phyloP scores from a whole-genome alignment of 2,797 vertebrate genomes.

The Rousettus madagascariensis region DNA sequence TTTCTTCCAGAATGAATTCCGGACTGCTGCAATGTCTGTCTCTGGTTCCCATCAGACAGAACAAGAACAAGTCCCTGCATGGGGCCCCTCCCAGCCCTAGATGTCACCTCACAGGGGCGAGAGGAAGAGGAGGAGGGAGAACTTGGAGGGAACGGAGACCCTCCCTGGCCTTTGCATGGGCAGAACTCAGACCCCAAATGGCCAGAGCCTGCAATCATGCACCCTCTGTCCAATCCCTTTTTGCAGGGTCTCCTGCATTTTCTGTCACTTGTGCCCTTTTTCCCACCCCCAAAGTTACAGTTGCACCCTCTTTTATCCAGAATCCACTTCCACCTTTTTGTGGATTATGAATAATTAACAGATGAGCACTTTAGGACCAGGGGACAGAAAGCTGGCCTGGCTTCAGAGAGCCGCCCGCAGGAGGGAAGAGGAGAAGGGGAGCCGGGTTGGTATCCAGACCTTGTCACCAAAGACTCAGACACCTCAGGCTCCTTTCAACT shows the following conservation, averaged over 20 bases:
- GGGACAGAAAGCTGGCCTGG: background rate
- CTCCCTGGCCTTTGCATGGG: background rate
- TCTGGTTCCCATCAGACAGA: conserved; percentile 37
- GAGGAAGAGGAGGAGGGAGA: accelerated
- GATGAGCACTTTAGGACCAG: background rate
- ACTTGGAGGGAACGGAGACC: background rate
- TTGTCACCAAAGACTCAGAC: background rate
- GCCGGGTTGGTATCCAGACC: background rate
- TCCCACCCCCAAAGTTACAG: background rate
- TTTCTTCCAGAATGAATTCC: conserved; percentile 57
- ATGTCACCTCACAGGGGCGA: background rate
- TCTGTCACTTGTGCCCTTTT: background rate
- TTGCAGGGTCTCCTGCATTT: background rate
- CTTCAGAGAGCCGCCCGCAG: background rate
- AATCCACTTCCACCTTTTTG: background rate
- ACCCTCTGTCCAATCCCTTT: background rate
- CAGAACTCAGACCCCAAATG: background rate
- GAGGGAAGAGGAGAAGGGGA: background rate
- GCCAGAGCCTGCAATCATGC: background rate
- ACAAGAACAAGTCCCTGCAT: background rate
- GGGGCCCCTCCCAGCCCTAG: background rate
- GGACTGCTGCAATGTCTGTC: background rate
- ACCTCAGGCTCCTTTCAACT: background rate
- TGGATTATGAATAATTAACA: background rate
- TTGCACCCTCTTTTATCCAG: background rate